Percentiles rank a stretch among this genome's conserved stretches.
Evolutionary conservation across 1,140 invertebrate species (phyloP).

Genomic region (Nephila pilipes): DNA sequence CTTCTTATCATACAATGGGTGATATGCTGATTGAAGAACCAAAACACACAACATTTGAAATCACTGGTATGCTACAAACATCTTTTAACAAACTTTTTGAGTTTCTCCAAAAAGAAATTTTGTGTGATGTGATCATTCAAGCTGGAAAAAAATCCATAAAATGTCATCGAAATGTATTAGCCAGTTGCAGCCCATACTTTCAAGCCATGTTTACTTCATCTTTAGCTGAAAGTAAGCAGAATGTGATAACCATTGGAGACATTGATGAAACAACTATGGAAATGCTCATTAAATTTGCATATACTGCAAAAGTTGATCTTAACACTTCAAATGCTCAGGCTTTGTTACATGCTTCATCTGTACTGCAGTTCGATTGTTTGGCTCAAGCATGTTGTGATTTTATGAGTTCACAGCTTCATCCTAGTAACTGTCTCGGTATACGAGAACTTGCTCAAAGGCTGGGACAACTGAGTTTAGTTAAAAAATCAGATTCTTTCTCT

Average conservation of each 20-base stretch:
- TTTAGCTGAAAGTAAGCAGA: slow-evolving; percentile 86
- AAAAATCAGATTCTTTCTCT: slow-evolving; percentile 51
- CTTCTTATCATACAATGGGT: slow-evolving; percentile 58
- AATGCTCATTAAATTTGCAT: slow-evolving; percentile 87
- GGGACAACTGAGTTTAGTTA: slow-evolving; percentile 36
- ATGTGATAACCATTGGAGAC: slow-evolving; percentile 85
- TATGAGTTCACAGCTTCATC: slow-evolving; percentile 85
- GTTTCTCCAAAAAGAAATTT: slow-evolving; percentile 70
- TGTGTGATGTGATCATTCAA: slow-evolving; percentile 75
- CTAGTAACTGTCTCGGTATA: slow-evolving; percentile 85
- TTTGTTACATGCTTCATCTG: slow-evolving; percentile 86
- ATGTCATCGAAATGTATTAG: slow-evolving; percentile 87
- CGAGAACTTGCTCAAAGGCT: slow-evolving; percentile 63
- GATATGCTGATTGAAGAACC: slow-evolving; percentile 74
- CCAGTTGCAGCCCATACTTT: slow-evolving; percentile 89
- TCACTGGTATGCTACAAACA: slow-evolving; percentile 54
- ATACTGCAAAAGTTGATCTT: slow-evolving; percentile 86
- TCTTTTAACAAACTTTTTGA: slow-evolving; percentile 76
- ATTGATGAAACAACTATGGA: slow-evolving; percentile 88
- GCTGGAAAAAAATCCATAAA: slow-evolving; percentile 86
- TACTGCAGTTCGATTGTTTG: slow-evolving; percentile 86
- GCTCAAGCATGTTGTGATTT: slow-evolving; percentile 87
- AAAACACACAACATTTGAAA: slow-evolving; percentile 62
- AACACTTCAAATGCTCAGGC: slow-evolving; percentile 87
- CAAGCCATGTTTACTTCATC: slow-evolving; percentile 89